Evolutionary conservation across 2,113 vertebrate species (phyloP).

Genomic region (Nansenia antarctica): DNA sequence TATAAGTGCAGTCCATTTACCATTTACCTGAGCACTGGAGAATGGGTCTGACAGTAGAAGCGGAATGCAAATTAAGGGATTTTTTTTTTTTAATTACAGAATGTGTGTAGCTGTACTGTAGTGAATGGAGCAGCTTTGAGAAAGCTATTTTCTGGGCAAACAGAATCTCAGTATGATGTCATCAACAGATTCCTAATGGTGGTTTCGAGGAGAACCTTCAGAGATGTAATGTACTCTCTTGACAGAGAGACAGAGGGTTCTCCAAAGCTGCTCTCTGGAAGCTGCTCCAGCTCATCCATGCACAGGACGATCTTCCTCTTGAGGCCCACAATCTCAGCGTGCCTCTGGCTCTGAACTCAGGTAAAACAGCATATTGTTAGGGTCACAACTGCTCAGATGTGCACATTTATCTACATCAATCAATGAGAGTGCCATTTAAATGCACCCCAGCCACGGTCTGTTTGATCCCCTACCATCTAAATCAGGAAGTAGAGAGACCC

Average conservation of each 20-base stretch:
- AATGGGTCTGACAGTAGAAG: neutral
- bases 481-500: too few relatives aligned
- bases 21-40: too few relatives aligned
- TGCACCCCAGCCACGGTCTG: too few relatives aligned
- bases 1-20: too few relatives aligned
- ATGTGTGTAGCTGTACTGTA: neutral
- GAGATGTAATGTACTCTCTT: constrained; percentile 79
- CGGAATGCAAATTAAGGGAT: neutral
- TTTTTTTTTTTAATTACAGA: neutral
- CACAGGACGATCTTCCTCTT: constrained; percentile 82
- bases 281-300: constrained; percentile 87
- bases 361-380: neutral
- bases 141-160: neutral
- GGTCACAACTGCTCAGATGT: neutral
- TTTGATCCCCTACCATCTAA: too few relatives aligned
- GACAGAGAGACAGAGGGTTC: constrained; percentile 88
- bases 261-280: constrained; percentile 89
- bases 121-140: neutral
- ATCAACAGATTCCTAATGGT: neutral
- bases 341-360: constrained; percentile 71
- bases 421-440: too few relatives aligned
- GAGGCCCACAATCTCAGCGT: constrained; percentile 74
- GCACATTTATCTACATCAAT: neutral
- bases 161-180: neutral
- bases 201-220: constrained; percentile 75